Evolutionary conservation across 2,113 vertebrate genomes (phyloP).

Genomic region (Garra rufa): DNA sequence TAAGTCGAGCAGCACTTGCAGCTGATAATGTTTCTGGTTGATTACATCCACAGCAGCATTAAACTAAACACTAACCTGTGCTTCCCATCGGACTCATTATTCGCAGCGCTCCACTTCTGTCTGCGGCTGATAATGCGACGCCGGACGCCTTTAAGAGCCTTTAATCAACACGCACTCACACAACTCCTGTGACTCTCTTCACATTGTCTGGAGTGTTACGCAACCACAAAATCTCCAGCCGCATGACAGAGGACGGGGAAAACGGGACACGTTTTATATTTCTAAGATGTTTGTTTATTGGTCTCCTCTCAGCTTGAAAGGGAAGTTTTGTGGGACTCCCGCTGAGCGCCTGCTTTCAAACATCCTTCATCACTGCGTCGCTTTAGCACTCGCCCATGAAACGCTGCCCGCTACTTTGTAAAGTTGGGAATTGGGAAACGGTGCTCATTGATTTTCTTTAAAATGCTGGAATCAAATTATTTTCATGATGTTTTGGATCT

Average conservation of each 20-base stretch:
- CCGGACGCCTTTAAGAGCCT: not conserved
- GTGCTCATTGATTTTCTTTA: not conserved
- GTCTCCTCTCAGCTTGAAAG: not conserved
- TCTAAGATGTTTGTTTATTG: conserved; percentile 23
- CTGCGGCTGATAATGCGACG: not conserved
- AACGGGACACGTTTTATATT: not conserved
- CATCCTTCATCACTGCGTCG: not conserved
- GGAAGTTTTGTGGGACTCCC: not conserved
- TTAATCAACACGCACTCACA: not conserved
- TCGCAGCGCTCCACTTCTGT: conserved; percentile 21
- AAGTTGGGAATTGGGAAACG: not conserved
- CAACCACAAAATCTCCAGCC: not conserved
- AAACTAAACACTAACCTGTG: not conserved
- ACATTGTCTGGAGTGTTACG: not conserved
- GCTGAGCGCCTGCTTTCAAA: not conserved
- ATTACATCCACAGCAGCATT: conserved; percentile 19
- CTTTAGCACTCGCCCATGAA: not conserved
- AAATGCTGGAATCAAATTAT: not conserved
- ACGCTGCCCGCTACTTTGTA: no score
- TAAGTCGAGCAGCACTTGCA: not conserved
- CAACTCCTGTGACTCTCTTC: not conserved
- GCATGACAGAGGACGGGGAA: not conserved
- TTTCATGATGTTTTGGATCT: not conserved
- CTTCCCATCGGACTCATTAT: conserved; percentile 4
- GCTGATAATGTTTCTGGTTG: conserved; percentile 11